Percentiles rank a stretch among this genome's conserved stretches.
Evolutionary conservation across 2,113 vertebrate species (phyloP).

Genomic region (Ceyx margarethae): DNA sequence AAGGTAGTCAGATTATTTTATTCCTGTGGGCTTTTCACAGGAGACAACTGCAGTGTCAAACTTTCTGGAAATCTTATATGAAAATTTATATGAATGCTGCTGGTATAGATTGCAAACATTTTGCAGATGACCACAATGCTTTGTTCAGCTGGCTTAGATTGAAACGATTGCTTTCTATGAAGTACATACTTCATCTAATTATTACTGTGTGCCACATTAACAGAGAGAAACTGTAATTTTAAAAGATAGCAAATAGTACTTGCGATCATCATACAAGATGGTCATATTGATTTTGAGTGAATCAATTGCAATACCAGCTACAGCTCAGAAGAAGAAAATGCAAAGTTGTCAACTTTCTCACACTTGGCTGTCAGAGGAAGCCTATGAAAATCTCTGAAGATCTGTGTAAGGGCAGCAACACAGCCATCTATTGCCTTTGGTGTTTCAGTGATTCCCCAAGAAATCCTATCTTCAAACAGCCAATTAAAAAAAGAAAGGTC

Average conservation of each 20-base stretch:
- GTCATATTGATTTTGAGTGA: not conserved
- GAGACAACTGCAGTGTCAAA: not conserved
- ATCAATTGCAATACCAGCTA: not conserved
- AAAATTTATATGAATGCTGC: not conserved
- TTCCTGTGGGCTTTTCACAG: not conserved
- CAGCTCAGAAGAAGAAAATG: not conserved
- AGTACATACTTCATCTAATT: not conserved
- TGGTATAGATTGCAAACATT: not conserved
- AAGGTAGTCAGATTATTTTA: not conserved
- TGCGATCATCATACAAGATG: not conserved
- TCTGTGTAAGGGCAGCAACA: not conserved
- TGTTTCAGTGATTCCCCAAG: not conserved
- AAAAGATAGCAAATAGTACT: not conserved
- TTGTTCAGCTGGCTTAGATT: not conserved
- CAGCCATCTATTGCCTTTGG: not conserved
- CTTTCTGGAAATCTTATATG: not conserved
- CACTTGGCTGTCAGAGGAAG: not conserved
- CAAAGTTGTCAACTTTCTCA: not conserved
- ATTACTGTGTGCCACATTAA: not conserved
- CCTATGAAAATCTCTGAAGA: not conserved
- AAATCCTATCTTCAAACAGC: not conserved
- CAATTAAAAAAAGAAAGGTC: not conserved
- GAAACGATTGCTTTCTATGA: not conserved
- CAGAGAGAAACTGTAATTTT: not conserved
- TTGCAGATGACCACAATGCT: not conserved